These are phyloP conservation scores for Capreolus pygargus DNA, from an alignment of 2,113 vertebrate genomes.

Conservation along the genomic window DNA sequence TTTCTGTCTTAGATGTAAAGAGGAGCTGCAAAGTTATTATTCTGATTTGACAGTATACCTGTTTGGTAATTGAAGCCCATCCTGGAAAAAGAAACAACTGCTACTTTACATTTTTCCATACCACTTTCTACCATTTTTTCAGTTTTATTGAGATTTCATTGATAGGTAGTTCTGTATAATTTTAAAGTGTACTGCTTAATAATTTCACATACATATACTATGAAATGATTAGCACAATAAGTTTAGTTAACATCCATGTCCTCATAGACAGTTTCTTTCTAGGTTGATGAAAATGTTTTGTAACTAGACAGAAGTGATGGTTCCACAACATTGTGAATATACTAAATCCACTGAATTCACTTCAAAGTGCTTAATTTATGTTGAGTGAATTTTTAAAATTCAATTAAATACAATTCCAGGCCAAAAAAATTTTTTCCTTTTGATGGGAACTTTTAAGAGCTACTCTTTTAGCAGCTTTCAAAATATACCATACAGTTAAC, in stretches of 20 bases:
- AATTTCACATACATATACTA: neutral
- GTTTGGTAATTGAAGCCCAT: neutral
- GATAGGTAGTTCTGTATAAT: neutral
- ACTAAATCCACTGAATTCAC: neutral
- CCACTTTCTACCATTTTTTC: neutral
- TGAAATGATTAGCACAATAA: neutral
- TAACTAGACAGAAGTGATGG: neutral
- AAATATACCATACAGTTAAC: neutral
- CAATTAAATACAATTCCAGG: neutral
- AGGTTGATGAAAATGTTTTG: neutral
- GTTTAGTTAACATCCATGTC: neutral
- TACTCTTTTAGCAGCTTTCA: neutral
- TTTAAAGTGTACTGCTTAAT: neutral
- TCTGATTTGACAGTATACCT: constrained; percentile 9
- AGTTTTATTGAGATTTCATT: neutral
- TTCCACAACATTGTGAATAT: neutral
- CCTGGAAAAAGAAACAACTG: neutral
- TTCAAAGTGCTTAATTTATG: neutral
- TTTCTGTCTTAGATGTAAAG: neutral
- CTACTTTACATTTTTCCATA: constrained; percentile 8
- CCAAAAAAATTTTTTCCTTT: neutral
- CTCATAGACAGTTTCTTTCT: neutral
- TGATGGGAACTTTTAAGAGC: neutral
- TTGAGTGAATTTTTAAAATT: neutral
- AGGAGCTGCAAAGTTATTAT: neutral